These are phyloP conservation scores for Sibirionetta formosa DNA, from an alignment of 2,797 vertebrate genomes.

Conservation along the genomic window DNA sequence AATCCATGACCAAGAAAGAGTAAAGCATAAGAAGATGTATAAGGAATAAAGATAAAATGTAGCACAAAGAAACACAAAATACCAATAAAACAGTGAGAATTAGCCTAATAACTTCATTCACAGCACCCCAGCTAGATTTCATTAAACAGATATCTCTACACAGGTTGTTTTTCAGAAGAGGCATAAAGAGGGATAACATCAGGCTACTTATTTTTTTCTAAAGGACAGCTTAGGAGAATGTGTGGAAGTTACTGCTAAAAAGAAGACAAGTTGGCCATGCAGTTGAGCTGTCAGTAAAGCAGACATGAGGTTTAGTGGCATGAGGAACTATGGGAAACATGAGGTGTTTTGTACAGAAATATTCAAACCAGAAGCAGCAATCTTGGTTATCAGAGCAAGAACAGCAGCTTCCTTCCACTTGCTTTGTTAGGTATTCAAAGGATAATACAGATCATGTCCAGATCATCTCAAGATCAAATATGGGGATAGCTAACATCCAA, in stretches of 20 bases:
- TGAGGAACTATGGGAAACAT: rapidly evolving
- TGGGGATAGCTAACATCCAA: background rate
- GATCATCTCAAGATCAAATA: background rate
- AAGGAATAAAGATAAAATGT: background rate
- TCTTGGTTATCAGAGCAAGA: background rate
- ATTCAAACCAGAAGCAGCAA: background rate
- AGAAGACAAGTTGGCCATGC: background rate
- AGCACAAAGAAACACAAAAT: background rate
- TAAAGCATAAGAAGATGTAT: background rate
- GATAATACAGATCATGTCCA: background rate
- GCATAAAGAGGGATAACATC: background rate
- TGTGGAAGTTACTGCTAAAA: background rate
- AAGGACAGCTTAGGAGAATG: background rate
- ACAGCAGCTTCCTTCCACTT: background rate
- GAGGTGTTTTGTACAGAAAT: background rate
- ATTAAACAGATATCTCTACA: background rate
- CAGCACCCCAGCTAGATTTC: background rate
- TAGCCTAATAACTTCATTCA: background rate
- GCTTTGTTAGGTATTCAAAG: background rate
- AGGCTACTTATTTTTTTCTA: background rate
- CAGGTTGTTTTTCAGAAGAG: background rate
- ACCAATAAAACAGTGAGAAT: background rate
- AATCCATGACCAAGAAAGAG: background rate
- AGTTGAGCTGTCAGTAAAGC: background rate
- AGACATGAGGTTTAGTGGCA: background rate